Percentiles rank a stretch among this genome's conserved stretches.
phyloP scores from a whole-genome alignment of 2,888 invertebrate genomes.

The Spilosoma lubricipeda region DNA sequence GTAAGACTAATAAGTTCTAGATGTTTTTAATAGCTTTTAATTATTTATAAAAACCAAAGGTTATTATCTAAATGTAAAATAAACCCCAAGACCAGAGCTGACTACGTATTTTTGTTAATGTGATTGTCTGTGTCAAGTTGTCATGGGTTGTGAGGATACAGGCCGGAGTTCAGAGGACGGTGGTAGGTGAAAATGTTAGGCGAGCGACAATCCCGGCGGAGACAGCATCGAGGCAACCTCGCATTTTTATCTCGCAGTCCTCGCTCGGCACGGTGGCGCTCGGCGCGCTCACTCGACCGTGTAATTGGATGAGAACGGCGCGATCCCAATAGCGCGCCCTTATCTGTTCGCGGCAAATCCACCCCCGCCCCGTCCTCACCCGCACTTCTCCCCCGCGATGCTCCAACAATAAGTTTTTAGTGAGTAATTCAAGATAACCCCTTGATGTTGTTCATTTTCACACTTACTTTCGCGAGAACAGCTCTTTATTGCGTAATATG shows the following conservation, averaged over 20 bases:
- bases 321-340: slow-evolving; percentile 86
- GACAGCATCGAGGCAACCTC: slow-evolving; percentile 76
- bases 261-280: slow-evolving; percentile 64
- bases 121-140: slow-evolving; percentile 13
- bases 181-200: slow-evolving; percentile 82
- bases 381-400: slow-evolving; percentile 56
- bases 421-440: slow-evolving; percentile 87
- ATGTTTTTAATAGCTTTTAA: background rate
- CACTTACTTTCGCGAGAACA: slow-evolving; percentile 87
- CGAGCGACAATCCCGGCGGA: slow-evolving; percentile 84
- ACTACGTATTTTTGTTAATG: slow-evolving; percentile 22
- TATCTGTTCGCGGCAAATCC: slow-evolving; percentile 86
- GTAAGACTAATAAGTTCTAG: background rate
- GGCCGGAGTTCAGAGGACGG: slow-evolving; percentile 56
- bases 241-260: slow-evolving; percentile 82
- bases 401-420: slow-evolving; percentile 85
- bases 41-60: background rate
- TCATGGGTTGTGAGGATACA: slow-evolving; percentile 33
- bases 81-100: background rate
- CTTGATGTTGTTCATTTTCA: slow-evolving; percentile 87
- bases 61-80: background rate
- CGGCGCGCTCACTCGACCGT: slow-evolving; percentile 84
- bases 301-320: slow-evolving; percentile 86
- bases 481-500: slow-evolving; percentile 86
- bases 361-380: slow-evolving; percentile 63